phyloP scores from a whole-genome alignment of 2,888 invertebrate genomes.

The Adela reaumurella region DNA sequence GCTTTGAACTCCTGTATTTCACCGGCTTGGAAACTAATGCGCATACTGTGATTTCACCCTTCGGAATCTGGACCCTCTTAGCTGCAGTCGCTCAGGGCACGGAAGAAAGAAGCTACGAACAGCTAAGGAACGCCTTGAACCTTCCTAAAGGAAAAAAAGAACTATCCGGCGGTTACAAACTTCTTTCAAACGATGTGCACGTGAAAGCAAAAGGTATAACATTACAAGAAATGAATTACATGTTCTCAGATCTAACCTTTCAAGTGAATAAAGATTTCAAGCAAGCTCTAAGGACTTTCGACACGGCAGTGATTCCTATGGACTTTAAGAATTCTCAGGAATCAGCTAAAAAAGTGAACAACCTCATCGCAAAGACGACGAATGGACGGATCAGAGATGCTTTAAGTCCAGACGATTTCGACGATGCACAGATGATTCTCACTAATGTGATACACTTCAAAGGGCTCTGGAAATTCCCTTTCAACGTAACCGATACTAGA shows the following conservation, averaged over 20 bases:
- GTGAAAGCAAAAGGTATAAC: conserved; percentile 29
- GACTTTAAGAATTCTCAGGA: conserved; percentile 34
- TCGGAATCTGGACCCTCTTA: conserved; percentile 50
- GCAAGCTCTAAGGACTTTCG: conserved; percentile 29
- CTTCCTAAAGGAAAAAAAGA: conserved; percentile 23
- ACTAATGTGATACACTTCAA: conserved; percentile 70
- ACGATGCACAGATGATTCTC: conserved; percentile 60
- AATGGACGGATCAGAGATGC: conserved; percentile 34
- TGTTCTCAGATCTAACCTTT: conserved; percentile 38
- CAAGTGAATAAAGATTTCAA: conserved; percentile 24
- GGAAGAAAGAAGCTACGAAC: conserved; percentile 27
- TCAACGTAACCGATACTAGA: conserved; percentile 55
- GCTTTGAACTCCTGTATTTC: conserved; percentile 36
- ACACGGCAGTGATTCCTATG: conserved; percentile 30
- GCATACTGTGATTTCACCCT: conserved; percentile 45
- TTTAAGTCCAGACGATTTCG: conserved; percentile 46
- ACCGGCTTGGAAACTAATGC: conserved; percentile 33
- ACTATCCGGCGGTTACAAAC: conserved; percentile 28
- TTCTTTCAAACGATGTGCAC: conserved; percentile 26
- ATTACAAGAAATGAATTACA: conserved; percentile 34
- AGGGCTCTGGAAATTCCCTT: conserved; percentile 66
- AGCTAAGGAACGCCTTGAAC: conserved; percentile 31
- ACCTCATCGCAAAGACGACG: conserved; percentile 33
- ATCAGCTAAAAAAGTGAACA: conserved; percentile 32
- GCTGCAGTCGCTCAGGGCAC: conserved; percentile 41